Evolutionary conservation across 2,888 invertebrate genomes (phyloP), one percentile per base, ranked within the genome.

Genomic region (Salticus scenicus): DNA sequence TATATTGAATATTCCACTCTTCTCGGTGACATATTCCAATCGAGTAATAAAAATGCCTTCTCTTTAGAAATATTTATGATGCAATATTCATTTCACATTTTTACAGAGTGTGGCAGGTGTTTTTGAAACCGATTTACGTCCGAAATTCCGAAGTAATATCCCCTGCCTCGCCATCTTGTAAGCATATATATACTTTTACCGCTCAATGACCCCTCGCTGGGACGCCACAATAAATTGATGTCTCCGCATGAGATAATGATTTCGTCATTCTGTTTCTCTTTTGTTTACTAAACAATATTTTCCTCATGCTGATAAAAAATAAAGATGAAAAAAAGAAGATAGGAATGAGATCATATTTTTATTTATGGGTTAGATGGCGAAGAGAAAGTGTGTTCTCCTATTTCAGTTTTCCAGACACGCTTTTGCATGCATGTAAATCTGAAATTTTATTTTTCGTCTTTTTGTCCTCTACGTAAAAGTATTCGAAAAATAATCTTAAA

Each of bases 41-140:
- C 7, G 10, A 12, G 17, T 47, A 12, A 14, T 17, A 7, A 47
- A 47, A 47, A 47, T 47, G 42, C 42, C 7, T 10, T 10, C 17
- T 17, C 42, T 12, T 24, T 57, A 57, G 24, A 24, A 24, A 57
- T 57, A 57, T 57, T 57, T 57, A 57, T 57, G 57, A 67, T 73
- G 83, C 67, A 83, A 83, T 81, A 81, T 67, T 83, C 83, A 72
- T 37, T 66, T 73, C 72, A 33, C 72, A 77, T 69, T 83, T 82
- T 77, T 72, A 71, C 76, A 42, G n/a, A 67, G 77, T 51, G 72
- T 41, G 77, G 83, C 83, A 83, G 83, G 77, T 83, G 83, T 83
- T 83, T 73, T 69, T 28, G 67, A 77, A 77, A 83, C 64, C 83
- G 77, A 82, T 82, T 82, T 76, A 66, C 71, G 76, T 66, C 66